These are phyloP conservation scores for Desmophyllum pertusum DNA, from an alignment of 92 coral and sea anemone genomes.

Conservation along the genomic window DNA sequence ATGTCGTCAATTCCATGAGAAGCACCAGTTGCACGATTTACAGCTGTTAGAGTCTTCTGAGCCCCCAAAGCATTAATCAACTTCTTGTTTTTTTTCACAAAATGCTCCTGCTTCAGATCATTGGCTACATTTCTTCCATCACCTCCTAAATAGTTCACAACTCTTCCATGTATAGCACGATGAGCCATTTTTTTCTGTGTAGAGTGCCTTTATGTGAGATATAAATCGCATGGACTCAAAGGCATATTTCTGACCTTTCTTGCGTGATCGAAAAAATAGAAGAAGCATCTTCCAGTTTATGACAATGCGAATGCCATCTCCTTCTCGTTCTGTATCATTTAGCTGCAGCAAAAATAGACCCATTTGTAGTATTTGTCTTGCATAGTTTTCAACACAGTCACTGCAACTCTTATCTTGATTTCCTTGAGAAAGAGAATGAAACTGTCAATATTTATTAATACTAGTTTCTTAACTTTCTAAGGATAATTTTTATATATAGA, in stretches of 20 bases:
- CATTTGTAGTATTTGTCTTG: slow-evolving; percentile 46
- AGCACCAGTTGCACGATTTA: slow-evolving; percentile 51
- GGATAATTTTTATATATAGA: too few species aligned
- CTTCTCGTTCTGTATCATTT: slow-evolving; percentile 71
- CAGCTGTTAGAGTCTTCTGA: slow-evolving; percentile 57
- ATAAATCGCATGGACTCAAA: slow-evolving; percentile 65
- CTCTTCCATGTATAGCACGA: slow-evolving; percentile 57
- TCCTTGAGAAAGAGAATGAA: not conserved
- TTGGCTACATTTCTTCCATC: slow-evolving; percentile 51
- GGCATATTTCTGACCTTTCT: slow-evolving; percentile 57
- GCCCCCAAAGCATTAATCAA: slow-evolving; percentile 41
- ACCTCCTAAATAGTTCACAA: slow-evolving; percentile 61
- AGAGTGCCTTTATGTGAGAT: slow-evolving; percentile 43
- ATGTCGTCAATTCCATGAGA: slow-evolving; percentile 47
- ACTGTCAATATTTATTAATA: too few species aligned
- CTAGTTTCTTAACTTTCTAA: too few species aligned
- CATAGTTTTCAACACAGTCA: slow-evolving; percentile 62
- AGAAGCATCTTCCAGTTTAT: slow-evolving; percentile 69
- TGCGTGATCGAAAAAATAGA: slow-evolving; percentile 53
- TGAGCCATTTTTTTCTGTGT: slow-evolving; percentile 56
- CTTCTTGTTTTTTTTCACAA: slow-evolving; percentile 43
- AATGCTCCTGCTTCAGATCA: slow-evolving; percentile 60
- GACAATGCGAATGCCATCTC: slow-evolving; percentile 49
- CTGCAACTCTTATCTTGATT: not conserved
- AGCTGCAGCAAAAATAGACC: slow-evolving; percentile 64